These are phyloP conservation scores for Sardinella longiceps DNA, from an alignment of 2,797 vertebrate species.

Conservation along the genomic window DNA sequence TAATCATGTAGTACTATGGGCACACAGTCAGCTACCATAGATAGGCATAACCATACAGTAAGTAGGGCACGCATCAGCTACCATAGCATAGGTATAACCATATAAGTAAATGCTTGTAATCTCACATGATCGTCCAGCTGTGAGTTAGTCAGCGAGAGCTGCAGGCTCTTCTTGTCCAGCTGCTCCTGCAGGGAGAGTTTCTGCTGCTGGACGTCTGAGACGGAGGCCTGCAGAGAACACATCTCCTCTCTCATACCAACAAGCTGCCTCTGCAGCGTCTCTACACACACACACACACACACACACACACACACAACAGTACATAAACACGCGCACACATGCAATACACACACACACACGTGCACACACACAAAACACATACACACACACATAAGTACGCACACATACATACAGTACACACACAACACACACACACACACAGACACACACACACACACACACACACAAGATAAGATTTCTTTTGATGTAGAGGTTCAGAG, in stretches of 20 bases:
- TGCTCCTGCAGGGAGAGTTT: slow-evolving; percentile 72
- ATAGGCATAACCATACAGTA: too few species aligned
- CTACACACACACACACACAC: slow-evolving; percentile 42
- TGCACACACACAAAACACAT: background rate
- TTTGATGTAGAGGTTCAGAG: too few species aligned
- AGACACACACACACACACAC: background rate
- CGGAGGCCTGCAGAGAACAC: slow-evolving; percentile 64
- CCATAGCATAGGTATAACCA: too few species aligned
- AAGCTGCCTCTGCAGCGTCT: slow-evolving; percentile 57
- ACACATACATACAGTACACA: background rate
- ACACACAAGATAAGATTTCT: background rate
- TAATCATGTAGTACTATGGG: too few species aligned
- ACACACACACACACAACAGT: background rate
- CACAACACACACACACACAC: background rate
- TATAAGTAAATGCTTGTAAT: background rate
- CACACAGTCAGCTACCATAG: too few species aligned
- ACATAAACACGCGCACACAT: background rate
- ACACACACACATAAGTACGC: background rate
- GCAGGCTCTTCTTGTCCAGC: slow-evolving; percentile 73
- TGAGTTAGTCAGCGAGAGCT: slow-evolving; percentile 68
- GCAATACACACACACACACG: background rate
- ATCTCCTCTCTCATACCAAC: slow-evolving; percentile 71
- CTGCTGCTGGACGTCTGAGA: slow-evolving; percentile 70
- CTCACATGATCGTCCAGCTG: slow-evolving; percentile 58
- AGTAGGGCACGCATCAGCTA: too few species aligned